Conservation (phyloP, 1,140 invertebrate species). For the Saccostrea glomerata region DNA sequence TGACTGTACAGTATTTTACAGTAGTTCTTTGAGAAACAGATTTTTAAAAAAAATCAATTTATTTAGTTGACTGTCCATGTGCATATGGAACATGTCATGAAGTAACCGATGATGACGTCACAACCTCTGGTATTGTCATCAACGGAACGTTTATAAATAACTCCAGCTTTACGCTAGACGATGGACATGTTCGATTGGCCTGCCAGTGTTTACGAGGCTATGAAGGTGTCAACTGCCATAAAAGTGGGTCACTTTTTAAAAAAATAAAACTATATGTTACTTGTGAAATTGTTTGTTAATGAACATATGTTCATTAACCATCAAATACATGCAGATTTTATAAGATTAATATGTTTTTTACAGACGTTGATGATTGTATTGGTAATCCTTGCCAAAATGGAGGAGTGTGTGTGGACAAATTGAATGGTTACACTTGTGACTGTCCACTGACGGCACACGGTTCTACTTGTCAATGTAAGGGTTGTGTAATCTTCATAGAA, state of each 20-base stretch:
- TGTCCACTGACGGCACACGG: conserved; percentile 31
- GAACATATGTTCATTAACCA: not conserved
- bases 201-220: conserved; percentile 1
- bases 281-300: too few relatives aligned
- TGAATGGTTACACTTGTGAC: conserved; percentile 25
- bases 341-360: not conserved
- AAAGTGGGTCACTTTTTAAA: not conserved
- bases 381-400: conserved; percentile 6
- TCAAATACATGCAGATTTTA: not conserved
- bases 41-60: not conserved
- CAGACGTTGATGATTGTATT: conserved; percentile 26
- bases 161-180: not conserved
- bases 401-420: conserved; percentile 43
- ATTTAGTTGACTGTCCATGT: conserved; percentile 28
- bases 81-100: conserved; percentile 1
- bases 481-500: too few relatives aligned
- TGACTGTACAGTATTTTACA: not conserved
- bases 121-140: conserved; percentile 11
- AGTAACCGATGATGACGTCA: not conserved
- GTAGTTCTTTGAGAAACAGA: not conserved
- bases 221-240: conserved; percentile 9
- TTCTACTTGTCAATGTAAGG: conserved; percentile 39
- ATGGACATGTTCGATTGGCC: not conserved
- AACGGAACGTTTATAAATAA: conserved; percentile 40
- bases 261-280: too few relatives aligned